phyloP scores from a whole-genome alignment of 2,888 invertebrate genomes.

The Patella ulyssiponensis region DNA sequence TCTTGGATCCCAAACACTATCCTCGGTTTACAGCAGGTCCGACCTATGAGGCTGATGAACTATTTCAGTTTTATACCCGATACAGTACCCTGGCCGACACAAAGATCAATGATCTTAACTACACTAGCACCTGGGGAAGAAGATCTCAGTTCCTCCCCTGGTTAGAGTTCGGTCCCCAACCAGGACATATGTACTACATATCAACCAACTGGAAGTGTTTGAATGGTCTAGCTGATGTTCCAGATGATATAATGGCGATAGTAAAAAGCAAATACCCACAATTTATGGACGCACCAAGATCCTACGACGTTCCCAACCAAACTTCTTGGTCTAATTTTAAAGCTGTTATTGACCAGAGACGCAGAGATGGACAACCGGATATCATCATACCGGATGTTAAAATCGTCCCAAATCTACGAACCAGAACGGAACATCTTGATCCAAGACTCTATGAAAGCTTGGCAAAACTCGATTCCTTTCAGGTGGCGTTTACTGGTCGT shows the following conservation, averaged over 20 bases:
- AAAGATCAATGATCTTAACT: slow-evolving; percentile 25
- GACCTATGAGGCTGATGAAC: slow-evolving; percentile 40
- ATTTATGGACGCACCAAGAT: slow-evolving; percentile 38
- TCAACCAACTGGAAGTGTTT: slow-evolving; percentile 43
- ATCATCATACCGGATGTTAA: slow-evolving; percentile 43
- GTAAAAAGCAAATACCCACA: slow-evolving; percentile 36
- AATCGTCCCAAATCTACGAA: slow-evolving; percentile 18
- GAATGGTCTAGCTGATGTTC: slow-evolving; percentile 36
- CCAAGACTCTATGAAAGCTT: slow-evolving; percentile 31
- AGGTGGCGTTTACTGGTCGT: slow-evolving; percentile 35
- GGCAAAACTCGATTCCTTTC: slow-evolving; percentile 14
- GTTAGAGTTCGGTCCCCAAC: slow-evolving; percentile 43
- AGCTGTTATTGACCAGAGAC: slow-evolving; percentile 41
- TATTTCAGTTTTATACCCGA: slow-evolving; percentile 41
- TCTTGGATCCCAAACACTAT: slow-evolving; percentile 38
- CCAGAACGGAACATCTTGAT: slow-evolving; percentile 32
- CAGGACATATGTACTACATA: slow-evolving; percentile 41
- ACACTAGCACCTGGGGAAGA: slow-evolving; percentile 42
- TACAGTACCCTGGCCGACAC: slow-evolving; percentile 25
- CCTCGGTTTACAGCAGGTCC: slow-evolving; percentile 42
- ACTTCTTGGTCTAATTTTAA: slow-evolving; percentile 49
- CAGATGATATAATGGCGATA: slow-evolving; percentile 40
- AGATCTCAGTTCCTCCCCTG: slow-evolving; percentile 47
- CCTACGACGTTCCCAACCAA: slow-evolving; percentile 42
- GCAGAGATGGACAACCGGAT: slow-evolving; percentile 37